Evolutionary conservation across 2,113 vertebrate genomes (phyloP).

Genomic region (Leptobrachium leishanense): DNA sequence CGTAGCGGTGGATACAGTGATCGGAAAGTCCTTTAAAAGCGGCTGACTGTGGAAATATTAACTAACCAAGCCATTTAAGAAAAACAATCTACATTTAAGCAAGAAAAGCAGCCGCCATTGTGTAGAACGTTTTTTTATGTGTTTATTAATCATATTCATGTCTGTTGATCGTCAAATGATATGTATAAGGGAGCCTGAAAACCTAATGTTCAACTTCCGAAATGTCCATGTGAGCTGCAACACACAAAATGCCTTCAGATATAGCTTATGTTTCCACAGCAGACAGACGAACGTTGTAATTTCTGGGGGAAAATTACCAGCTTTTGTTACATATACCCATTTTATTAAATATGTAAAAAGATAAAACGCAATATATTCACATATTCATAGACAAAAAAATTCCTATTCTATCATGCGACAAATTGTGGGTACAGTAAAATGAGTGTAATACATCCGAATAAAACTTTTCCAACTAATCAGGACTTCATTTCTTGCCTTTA

Average conservation of each 20-base stretch:
- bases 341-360: slow-evolving; percentile 99
- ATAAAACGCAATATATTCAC: slow-evolving; percentile 97
- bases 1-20: too few species aligned
- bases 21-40: too few species aligned
- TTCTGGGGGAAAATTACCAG: not conserved
- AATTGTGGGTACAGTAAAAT: slow-evolving; percentile 85
- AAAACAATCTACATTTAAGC: too few species aligned
- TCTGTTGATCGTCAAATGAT: not conserved
- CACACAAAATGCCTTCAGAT: slow-evolving; percentile 30
- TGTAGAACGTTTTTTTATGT: too few species aligned
- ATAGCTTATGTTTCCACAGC: slow-evolving; percentile 29
- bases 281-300: slow-evolving; percentile 33
- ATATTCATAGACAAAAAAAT: slow-evolving; percentile 80
- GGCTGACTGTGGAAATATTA: too few species aligned
- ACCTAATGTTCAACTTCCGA: not conserved
- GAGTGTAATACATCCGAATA: slow-evolving; percentile 83
- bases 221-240: not conserved
- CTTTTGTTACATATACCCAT: slow-evolving; percentile 77
- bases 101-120: too few species aligned
- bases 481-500: slow-evolving; percentile 84
- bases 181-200: not conserved
- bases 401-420: slow-evolving; percentile 98
- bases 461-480: slow-evolving; percentile 78
- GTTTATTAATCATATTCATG: too few species aligned
- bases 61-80: too few species aligned